Evolutionary conservation across 1,140 invertebrate genomes (phyloP).

Genomic region (Glossosoma conforme): DNA sequence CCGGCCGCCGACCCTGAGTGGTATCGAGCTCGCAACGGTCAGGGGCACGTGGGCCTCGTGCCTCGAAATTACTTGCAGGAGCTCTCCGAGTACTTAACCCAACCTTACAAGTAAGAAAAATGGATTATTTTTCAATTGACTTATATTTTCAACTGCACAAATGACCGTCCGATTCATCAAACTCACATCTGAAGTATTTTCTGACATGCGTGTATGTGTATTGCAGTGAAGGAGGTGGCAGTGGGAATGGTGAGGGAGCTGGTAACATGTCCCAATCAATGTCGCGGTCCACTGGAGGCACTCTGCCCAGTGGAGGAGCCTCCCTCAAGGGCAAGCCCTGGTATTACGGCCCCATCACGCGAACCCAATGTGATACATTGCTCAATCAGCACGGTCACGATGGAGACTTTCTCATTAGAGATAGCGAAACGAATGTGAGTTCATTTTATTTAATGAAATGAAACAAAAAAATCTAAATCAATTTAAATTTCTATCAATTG

Average conservation of each 20-base stretch:
- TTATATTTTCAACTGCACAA: too few relatives aligned
- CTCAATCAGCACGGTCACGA: conserved; percentile 91
- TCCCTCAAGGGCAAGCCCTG: conserved; percentile 69
- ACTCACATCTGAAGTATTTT: neutral
- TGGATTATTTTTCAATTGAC: too few relatives aligned
- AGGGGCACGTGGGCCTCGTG: conserved; percentile 88
- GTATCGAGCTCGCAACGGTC: conserved; percentile 91
- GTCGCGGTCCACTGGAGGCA: conserved; percentile 41
- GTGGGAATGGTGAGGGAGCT: conserved; percentile 32
- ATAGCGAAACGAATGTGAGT: conserved; percentile 98
- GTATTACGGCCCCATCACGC: conserved; percentile 95
- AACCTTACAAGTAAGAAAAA: conserved; percentile 66
- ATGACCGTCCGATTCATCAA: too few relatives aligned
- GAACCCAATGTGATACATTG: conserved; percentile 91
- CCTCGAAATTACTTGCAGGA: conserved; percentile 95
- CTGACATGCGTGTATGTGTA: neutral
- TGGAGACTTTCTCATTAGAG: conserved; percentile 97
- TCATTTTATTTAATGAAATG: too few relatives aligned
- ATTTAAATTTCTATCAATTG: too few relatives aligned
- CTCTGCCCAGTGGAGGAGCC: conserved; percentile 31
- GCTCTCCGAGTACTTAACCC: conserved; percentile 80
- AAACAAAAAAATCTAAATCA: too few relatives aligned
- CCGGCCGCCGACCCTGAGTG: conserved; percentile 96
- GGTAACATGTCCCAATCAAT: conserved; percentile 25
- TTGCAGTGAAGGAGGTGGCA: conserved; percentile 35